These are phyloP conservation scores for Nebria brevicollis DNA, from an alignment of 2,888 invertebrate genomes.

Conservation along the genomic window DNA sequence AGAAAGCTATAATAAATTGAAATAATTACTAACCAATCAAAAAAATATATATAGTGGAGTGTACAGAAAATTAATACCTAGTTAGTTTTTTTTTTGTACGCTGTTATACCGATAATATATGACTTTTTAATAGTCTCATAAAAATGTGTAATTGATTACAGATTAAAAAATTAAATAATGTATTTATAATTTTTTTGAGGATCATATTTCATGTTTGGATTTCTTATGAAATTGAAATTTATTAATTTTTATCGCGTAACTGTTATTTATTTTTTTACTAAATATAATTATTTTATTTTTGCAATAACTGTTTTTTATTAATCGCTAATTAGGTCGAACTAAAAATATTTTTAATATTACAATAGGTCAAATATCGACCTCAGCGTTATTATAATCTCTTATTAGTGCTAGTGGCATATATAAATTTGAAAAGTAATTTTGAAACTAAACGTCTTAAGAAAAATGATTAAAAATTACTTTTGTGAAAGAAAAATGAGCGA, in stretches of 20 bases:
- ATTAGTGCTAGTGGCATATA: neutral
- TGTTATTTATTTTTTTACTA: neutral
- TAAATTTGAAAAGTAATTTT: neutral
- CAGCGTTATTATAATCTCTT: neutral
- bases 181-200: neutral
- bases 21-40: constrained; percentile 36
- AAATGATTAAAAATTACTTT: no score
- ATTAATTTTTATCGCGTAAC: neutral
- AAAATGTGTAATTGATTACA: constrained; percentile 32
- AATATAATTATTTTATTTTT: neutral
- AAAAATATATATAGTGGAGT: constrained; percentile 4
- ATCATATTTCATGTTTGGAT: neutral
- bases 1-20: constrained; percentile 39
- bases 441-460: no score
- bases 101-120: constrained; percentile 22
- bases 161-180: constrained; percentile 14
- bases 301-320: neutral
- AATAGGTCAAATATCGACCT: neutral
- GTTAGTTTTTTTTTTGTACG: constrained; percentile 21
- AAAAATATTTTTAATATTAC: neutral
- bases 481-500: no score
- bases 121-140: constrained; percentile 29
- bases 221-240: neutral
- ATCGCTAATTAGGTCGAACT: neutral
- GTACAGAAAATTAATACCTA: constrained; percentile 21